Conservation (phyloP, 2,797 vertebrate species). For the Sebastes hubbsi region DNA sequence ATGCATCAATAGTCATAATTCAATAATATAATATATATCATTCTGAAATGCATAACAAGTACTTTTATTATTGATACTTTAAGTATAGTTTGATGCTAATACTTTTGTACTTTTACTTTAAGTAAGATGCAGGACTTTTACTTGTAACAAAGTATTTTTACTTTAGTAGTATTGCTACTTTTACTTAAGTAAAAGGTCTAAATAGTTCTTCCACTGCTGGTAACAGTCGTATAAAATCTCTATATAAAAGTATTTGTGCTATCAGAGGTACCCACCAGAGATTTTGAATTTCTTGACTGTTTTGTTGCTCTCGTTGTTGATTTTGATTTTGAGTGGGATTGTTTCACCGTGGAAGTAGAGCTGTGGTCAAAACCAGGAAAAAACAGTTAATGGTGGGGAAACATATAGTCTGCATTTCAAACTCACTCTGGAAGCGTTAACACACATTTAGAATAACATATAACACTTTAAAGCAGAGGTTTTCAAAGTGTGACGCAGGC, state of each 20-base stretch:
- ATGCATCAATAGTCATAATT: no score
- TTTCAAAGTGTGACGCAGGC: background rate
- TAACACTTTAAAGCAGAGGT: background rate
- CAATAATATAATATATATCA: no score
- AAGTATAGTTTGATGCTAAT: no score
- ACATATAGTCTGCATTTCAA: background rate
- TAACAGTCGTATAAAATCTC: background rate
- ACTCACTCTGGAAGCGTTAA: background rate
- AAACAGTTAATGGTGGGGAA: background rate
- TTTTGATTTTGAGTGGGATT: conserved; percentile 85
- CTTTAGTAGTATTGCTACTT: no score
- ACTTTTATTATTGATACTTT: no score
- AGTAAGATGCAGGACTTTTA: no score
- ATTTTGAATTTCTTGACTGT: conserved; percentile 92
- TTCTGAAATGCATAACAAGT: no score
- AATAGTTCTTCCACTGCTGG: no score
- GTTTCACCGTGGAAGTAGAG: conserved; percentile 89
- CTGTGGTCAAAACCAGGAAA: conserved; percentile 68
- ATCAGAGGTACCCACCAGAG: conserved; percentile 73
- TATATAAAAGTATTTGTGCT: background rate
- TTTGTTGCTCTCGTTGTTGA: conserved; percentile 92
- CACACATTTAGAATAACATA: background rate
- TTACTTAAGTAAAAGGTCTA: no score
- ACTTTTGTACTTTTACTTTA: no score
- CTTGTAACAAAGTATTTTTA: no score